phyloP scores from a whole-genome alignment of 2,888 invertebrate species.

The Polia nebulosa region DNA sequence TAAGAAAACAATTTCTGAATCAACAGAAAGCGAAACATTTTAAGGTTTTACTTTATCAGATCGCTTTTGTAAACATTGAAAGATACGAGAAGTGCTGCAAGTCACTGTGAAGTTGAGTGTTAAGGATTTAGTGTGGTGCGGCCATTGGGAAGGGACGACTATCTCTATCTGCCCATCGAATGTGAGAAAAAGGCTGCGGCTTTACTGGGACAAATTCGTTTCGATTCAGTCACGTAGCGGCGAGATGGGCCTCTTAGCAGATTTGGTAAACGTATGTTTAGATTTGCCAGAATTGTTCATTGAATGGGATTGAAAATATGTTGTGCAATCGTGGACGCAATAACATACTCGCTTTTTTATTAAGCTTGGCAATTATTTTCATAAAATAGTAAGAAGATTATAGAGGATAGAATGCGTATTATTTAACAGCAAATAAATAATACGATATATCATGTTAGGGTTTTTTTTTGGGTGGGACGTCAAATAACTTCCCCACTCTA shows the following conservation, averaged over 20 bases:
- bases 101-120: slow-evolving; percentile 84
- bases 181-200: slow-evolving; percentile 87
- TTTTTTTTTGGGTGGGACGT: too few relatives aligned
- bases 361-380: slow-evolving; percentile 5
- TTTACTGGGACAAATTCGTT: slow-evolving; percentile 89
- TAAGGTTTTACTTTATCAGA: slow-evolving; percentile 60
- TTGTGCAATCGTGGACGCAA: slow-evolving; percentile 44
- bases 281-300: slow-evolving; percentile 82
- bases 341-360: slow-evolving; percentile 22
- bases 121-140: slow-evolving; percentile 85
- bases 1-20: slow-evolving; percentile 46
- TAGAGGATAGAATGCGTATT: neutral
- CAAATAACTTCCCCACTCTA: too few relatives aligned
- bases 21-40: slow-evolving; percentile 53
- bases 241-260: slow-evolving; percentile 87
- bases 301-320: slow-evolving; percentile 80
- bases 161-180: slow-evolving; percentile 88
- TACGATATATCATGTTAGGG: too few relatives aligned
- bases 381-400: neutral
- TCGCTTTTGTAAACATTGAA: slow-evolving; percentile 71
- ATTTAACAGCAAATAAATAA: too few relatives aligned
- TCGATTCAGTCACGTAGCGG: slow-evolving; percentile 88
- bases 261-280: slow-evolving; percentile 87
- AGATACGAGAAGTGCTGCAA: slow-evolving; percentile 76
- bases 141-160: slow-evolving; percentile 85